Evolutionary conservation across 37 sponge, comb jelly and placozoan species (phyloP), one percentile per base, ranked within the genome.

Genomic region (Aphrocallistes beatrix): DNA sequence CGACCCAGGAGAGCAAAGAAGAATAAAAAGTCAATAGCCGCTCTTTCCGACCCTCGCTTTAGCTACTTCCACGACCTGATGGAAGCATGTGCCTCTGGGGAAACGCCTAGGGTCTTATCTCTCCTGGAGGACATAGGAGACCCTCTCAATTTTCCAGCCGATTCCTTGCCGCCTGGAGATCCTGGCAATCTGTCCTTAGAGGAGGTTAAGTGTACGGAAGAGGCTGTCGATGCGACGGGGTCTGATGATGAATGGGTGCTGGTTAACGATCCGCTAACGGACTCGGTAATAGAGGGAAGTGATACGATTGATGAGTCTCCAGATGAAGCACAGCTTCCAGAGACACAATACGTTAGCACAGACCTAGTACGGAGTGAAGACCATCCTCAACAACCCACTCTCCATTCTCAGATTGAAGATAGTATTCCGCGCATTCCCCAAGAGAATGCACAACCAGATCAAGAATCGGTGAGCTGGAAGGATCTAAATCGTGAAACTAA

Each of bases 171-270:
- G 28, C 8, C 75, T 3, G 17, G n/a, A 13, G 75, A n/a, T n/a
- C n/a, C n/a, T n/a, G n/a, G n/a, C n/a, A n/a, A n/a, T n/a, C n/a
- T n/a, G n/a, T n/a, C n/a, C n/a, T n/a, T 3, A 60, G 34, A 32
- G 3, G 17, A 60, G 8, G 34, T 30, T 3, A 30, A 3, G 34
- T 13, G 28, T 19, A 19, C n/a, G 75, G 75, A 60, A 28, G 17
- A 47, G 17, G 13, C 49, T 21, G 49, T 17, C 17, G 49, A 21
- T 47, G 49, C 13, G 17, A 21, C 49, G 13, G 49, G 49, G 13
- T 60, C 75, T 60, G 75, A 60, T 13, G 75, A 60, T 19, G 75
- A 60, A 19, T 60, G 75, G 75, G 75, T 60, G 34, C 32, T 60
- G n/a, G 8, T 60, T 32, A 30, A 60, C 10, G 75, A 60, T 13